These are phyloP conservation scores for Pheosia tremula DNA, from an alignment of 2,888 invertebrate genomes.

Conservation along the genomic window DNA sequence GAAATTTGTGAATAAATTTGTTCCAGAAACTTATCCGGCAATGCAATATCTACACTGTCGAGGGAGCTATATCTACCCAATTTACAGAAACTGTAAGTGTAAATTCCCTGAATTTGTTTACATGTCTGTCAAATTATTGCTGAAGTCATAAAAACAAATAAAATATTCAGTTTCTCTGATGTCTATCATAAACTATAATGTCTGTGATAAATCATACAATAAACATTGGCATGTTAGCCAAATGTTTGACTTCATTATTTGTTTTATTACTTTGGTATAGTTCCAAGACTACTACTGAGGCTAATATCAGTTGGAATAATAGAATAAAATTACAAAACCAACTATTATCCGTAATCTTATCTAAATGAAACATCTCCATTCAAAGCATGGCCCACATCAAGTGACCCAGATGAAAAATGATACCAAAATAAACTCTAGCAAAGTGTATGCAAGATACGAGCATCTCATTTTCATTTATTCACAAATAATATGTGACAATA, in stretches of 20 bases:
- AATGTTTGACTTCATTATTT: background rate
- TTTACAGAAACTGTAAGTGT: constrained; percentile 89
- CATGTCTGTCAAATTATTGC: background rate
- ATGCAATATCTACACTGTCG: constrained; percentile 84
- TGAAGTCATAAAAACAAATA: background rate
- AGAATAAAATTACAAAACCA: too few species aligned
- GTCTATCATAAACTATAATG: background rate
- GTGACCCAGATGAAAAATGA: too few species aligned
- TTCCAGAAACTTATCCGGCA: constrained; percentile 87
- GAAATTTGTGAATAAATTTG: constrained; percentile 25
- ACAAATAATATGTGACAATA: too few species aligned
- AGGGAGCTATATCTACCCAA: constrained; percentile 86
- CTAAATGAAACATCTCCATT: too few species aligned
- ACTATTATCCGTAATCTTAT: too few species aligned
- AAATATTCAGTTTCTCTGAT: background rate
- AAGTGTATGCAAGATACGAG: too few species aligned
- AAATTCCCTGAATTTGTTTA: background rate
- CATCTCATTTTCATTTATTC: too few species aligned
- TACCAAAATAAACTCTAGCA: too few species aligned
- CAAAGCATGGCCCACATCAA: too few species aligned
- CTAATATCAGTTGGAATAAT: too few species aligned
- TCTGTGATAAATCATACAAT: background rate
- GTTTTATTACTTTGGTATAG: too few species aligned
- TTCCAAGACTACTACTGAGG: too few species aligned
- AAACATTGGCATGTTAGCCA: background rate